phyloP scores from a whole-genome alignment of 2,797 vertebrate species.

The Iguana delicatissima region DNA sequence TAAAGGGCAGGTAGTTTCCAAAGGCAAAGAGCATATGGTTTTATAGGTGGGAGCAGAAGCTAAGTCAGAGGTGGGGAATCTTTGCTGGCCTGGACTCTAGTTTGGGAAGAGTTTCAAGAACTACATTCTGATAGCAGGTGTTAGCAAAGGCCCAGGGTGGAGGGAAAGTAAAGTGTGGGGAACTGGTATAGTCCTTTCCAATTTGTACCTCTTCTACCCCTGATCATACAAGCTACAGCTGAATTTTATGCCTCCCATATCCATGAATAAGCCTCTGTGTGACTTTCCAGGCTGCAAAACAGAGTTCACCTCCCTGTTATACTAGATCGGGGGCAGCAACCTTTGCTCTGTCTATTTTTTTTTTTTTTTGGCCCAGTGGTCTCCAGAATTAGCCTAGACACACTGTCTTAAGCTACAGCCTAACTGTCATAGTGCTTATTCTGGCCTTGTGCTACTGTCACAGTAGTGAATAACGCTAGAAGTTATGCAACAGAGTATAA shows the following conservation, averaged over 20 bases:
- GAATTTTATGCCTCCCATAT: background rate
- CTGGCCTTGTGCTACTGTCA: slow-evolving; percentile 30
- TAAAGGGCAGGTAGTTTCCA: background rate
- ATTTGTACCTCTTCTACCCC: background rate
- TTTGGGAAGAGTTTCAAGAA: background rate
- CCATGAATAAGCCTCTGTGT: background rate
- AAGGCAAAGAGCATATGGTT: background rate
- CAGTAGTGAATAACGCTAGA: slow-evolving; percentile 36
- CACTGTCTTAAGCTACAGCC: background rate
- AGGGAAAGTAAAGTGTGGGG: background rate
- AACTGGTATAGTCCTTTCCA: background rate
- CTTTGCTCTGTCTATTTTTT: background rate
- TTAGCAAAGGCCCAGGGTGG: background rate
- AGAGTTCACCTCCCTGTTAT: background rate
- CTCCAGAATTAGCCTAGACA: background rate
- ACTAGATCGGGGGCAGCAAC: background rate
- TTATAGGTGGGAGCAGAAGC: background rate
- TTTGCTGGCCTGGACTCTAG: background rate
- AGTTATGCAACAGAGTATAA: slow-evolving; percentile 43
- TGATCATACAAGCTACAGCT: background rate
- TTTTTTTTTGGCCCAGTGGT: background rate
- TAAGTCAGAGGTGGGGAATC: background rate
- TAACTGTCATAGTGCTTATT: slow-evolving; percentile 15
- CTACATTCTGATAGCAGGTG: background rate
- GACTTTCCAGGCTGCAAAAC: background rate